A percentile compares a stretch with the other conserved stretches of the same genome.
Evolutionary conservation across 2,888 invertebrate genomes (phyloP).

Genomic region (Branchellion lobata): DNA sequence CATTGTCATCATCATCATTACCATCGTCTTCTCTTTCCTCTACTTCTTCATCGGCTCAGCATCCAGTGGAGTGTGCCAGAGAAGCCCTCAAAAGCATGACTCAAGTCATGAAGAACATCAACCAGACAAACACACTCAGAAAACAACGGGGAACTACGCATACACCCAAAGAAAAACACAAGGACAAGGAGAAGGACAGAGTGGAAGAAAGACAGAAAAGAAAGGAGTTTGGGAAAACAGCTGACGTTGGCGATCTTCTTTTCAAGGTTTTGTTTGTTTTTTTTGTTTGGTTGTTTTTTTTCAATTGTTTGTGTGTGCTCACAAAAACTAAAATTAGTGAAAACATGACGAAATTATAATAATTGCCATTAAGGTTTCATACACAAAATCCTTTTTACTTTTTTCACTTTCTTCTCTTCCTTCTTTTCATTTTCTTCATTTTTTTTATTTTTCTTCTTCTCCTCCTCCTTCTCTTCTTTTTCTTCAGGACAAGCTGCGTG

Average conservation of each 20-base stretch:
- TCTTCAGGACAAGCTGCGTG: background rate
- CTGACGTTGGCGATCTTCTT: constrained; percentile 1
- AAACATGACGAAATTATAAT: too few species aligned
- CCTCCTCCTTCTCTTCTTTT: too few species aligned
- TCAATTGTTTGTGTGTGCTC: background rate
- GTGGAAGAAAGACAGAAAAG: background rate
- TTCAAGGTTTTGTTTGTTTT: background rate
- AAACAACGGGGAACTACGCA: background rate
- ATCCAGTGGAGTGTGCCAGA: background rate
- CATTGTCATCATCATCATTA: background rate
- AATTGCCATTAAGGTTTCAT: too few species aligned
- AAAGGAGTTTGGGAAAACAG: background rate
- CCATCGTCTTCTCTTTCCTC: background rate
- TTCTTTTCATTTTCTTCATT: too few species aligned
- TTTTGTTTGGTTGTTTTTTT: background rate
- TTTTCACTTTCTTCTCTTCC: too few species aligned
- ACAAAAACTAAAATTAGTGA: too few species aligned
- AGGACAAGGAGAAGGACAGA: background rate
- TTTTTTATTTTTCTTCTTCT: too few species aligned
- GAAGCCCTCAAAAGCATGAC: background rate
- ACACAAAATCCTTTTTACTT: too few species aligned
- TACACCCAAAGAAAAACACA: background rate
- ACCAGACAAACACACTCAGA: constrained; percentile 7
- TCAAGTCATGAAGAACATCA: background rate
- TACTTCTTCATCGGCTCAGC: background rate